These are phyloP conservation scores for Chrysomela aeneicollis DNA, from an alignment of 2,888 invertebrate genomes.

Conservation along the genomic window DNA sequence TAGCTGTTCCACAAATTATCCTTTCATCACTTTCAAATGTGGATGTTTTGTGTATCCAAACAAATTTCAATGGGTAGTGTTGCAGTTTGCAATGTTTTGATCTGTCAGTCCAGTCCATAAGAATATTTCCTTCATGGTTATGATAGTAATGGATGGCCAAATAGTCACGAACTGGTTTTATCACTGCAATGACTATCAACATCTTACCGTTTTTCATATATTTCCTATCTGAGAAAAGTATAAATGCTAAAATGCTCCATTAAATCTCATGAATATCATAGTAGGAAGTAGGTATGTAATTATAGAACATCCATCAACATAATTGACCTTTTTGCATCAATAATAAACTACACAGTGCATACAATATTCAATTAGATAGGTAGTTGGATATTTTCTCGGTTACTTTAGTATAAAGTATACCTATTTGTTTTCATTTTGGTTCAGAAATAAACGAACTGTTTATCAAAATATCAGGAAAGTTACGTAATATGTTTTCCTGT, in stretches of 20 bases:
- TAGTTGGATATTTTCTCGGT: no score
- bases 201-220: neutral
- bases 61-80: neutral
- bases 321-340: neutral
- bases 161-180: neutral
- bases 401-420: no score
- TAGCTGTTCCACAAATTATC: neutral
- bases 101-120: neutral
- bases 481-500: constrained; percentile 15
- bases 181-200: neutral
- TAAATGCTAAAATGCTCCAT: no score
- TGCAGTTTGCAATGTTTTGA: neutral
- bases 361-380: no score
- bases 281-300: neutral
- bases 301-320: neutral
- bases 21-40: neutral
- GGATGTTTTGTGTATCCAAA: neutral
- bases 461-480: constrained; percentile 7
- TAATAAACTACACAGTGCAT: neutral
- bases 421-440: neutral
- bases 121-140: no score
- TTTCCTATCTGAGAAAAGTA: neutral
- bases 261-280: no score
- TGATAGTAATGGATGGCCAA: neutral
- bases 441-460: constrained; percentile 16